A percentile compares a stretch with the other conserved stretches of the same genome.
Conservation (phyloP, 2,113 vertebrate species). For the Microcebus tavaratra region DNA sequence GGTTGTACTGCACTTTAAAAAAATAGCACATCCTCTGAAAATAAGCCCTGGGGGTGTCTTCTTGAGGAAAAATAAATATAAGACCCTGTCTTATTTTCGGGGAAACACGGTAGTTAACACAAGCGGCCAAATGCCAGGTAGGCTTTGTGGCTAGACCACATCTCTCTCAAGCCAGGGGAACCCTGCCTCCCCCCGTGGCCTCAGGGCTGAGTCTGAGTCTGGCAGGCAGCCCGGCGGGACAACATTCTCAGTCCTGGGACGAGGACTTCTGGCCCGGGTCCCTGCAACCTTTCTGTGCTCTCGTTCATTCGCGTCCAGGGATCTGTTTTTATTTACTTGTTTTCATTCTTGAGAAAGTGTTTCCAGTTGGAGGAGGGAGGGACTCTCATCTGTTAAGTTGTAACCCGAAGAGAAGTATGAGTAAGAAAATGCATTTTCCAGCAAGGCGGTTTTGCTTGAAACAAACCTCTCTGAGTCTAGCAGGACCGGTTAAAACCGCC, state of each 20-base stretch:
- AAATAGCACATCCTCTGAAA: too few relatives aligned
- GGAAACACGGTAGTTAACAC: neutral
- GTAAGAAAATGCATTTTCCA: neutral
- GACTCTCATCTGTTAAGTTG: neutral
- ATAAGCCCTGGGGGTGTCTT: too few relatives aligned
- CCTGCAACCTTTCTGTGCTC: neutral
- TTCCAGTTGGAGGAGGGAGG: neutral
- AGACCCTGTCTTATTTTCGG: too few relatives aligned
- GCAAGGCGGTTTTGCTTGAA: neutral
- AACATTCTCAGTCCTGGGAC: neutral
- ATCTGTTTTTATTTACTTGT: conserved; percentile 53
- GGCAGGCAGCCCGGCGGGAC: neutral
- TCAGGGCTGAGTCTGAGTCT: neutral
- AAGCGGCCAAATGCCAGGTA: neutral
- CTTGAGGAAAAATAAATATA: too few relatives aligned
- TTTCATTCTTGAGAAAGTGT: conserved; percentile 18
- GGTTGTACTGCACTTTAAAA: too few relatives aligned
- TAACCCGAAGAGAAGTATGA: neutral
- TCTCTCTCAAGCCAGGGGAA: conserved; percentile 17
- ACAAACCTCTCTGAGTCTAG: neutral
- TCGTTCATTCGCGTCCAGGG: conserved; percentile 36
- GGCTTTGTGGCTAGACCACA: neutral
- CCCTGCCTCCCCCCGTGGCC: neutral
- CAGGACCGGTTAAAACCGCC: neutral
- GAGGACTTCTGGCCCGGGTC: neutral